Percentiles rank a stretch among this genome's conserved stretches.
Evolutionary conservation across 2,113 vertebrate genomes (phyloP).

Genomic region (Kryptolebias marmoratus): DNA sequence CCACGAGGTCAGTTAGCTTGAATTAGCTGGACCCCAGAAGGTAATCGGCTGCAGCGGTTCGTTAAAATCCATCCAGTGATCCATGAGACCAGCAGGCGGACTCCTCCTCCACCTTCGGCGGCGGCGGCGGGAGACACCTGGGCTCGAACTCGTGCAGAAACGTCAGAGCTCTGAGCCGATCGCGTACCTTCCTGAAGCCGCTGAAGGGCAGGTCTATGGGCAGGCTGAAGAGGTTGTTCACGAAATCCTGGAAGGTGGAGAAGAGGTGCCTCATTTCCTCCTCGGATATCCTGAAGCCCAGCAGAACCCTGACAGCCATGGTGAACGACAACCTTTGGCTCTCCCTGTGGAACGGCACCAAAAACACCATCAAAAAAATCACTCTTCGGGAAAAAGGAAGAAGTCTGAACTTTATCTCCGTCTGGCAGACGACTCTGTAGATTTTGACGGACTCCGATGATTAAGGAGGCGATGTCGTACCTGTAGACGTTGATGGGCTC

Average conservation of each 20-base stretch:
- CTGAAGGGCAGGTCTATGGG: conserved; percentile 96
- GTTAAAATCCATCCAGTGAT: no score
- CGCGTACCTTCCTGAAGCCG: conserved; percentile 91
- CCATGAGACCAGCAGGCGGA: no score
- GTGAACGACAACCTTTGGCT: conserved; percentile 94
- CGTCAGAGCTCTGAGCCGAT: background rate
- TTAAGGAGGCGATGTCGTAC: conserved; percentile 23
- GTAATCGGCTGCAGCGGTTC: no score
- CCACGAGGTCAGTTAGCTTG: no score
- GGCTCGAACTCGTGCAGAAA: background rate
- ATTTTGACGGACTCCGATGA: no score
- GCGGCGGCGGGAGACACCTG: background rate
- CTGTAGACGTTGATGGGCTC: conserved; percentile 94
- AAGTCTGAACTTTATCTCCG: no score
- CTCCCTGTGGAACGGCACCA: conserved; percentile 76
- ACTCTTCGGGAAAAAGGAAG: no score
- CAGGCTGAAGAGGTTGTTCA: conserved; percentile 97
- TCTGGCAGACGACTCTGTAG: background rate
- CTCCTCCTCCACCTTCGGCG: no score
- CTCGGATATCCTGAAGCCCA: conserved; percentile 93
- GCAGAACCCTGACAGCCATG: conserved; percentile 93
- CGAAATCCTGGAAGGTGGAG: conserved; percentile 93
- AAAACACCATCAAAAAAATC: no score
- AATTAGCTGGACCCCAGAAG: no score
- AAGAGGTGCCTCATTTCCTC: conserved; percentile 91